Percentiles rank a stretch among this genome's conserved stretches.
phyloP scores from a whole-genome alignment of 2,797 vertebrate species.

The Spondyliosoma cantharus region DNA sequence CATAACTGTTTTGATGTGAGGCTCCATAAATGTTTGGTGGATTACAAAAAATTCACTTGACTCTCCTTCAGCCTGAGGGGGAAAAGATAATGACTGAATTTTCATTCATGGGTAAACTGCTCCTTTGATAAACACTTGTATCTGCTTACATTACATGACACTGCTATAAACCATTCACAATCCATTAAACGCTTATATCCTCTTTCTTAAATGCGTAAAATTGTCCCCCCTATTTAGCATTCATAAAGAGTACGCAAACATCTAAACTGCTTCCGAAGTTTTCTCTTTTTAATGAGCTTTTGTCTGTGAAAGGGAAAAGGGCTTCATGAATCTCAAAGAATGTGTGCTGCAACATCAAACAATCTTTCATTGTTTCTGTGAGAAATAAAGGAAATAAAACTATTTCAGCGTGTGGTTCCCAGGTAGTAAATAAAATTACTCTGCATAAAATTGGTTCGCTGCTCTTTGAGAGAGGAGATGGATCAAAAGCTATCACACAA shows the following conservation, averaged over 20 bases:
- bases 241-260: not conserved
- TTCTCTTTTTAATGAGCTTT: slow-evolving; percentile 28
- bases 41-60: too few species aligned
- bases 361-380: not conserved
- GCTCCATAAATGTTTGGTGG: too few species aligned
- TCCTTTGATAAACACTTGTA: not conserved
- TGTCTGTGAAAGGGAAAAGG: slow-evolving; percentile 9
- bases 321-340: slow-evolving; percentile 23
- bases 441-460: slow-evolving; percentile 34
- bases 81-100: too few species aligned
- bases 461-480: slow-evolving; percentile 14
- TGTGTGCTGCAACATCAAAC: slow-evolving; percentile 45
- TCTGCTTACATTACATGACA: not conserved
- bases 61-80: too few species aligned
- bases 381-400: slow-evolving; percentile 27
- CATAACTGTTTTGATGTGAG: too few species aligned
- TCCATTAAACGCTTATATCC: not conserved
- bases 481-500: slow-evolving; percentile 28
- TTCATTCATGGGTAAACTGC: too few species aligned
- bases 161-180: not conserved
- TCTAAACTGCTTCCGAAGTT: not conserved
- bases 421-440: slow-evolving; percentile 32
- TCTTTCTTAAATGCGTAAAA: not conserved
- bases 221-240: not conserved
- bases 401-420: not conserved